These are phyloP conservation scores for Athene noctua DNA, from an alignment of 2,113 vertebrate species.

Conservation along the genomic window DNA sequence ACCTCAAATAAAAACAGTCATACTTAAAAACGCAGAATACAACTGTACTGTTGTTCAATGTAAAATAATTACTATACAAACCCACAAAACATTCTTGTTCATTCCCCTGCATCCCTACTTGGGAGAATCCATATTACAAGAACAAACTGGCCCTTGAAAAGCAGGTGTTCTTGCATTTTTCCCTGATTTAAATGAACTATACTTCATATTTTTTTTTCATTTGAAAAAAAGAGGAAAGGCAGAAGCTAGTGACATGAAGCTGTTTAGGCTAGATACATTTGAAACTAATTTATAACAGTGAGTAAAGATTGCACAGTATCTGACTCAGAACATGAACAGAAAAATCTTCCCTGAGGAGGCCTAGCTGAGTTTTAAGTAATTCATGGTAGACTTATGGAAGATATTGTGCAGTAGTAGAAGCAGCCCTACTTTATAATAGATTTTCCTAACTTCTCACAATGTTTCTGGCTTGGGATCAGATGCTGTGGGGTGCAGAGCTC, in stretches of 20 bases:
- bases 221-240: not conserved
- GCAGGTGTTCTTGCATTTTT: not conserved
- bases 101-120: not conserved
- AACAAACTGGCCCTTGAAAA: not conserved
- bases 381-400: not conserved
- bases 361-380: constrained; percentile 25
- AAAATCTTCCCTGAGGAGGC: constrained; percentile 43
- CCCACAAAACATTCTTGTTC: not conserved
- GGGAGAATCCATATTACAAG: not conserved
- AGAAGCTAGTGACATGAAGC: not conserved
- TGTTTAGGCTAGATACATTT: constrained; percentile 1
- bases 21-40: constrained; percentile 26
- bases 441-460: not conserved
- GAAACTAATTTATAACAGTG: constrained; percentile 10
- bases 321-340: constrained; percentile 7
- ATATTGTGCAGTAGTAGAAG: not conserved
- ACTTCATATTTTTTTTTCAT: not conserved
- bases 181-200: not conserved
- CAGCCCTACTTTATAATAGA: not conserved
- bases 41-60: not conserved
- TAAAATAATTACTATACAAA: not conserved
- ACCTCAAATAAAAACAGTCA: constrained; percentile 52
- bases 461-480: not conserved
- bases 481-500: not conserved
- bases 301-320: constrained; percentile 17